A percentile compares a stretch with the other conserved stretches of the same genome.
phyloP scores from a whole-genome alignment of 2,888 invertebrate genomes.

The Xanthia icteritia region DNA sequence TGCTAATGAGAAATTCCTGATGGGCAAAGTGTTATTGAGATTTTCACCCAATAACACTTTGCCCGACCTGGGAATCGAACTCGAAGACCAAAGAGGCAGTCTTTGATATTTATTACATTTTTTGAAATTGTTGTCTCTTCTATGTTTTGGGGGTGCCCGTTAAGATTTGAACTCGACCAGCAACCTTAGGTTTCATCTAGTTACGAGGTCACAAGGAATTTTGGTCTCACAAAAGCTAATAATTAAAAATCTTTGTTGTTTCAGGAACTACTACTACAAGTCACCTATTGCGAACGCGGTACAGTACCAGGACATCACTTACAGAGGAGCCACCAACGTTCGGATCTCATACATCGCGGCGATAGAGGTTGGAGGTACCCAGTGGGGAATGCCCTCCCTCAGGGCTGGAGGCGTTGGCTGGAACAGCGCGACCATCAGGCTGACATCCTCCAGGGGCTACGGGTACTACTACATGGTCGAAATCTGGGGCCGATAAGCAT shows the following conservation, averaged over 20 bases:
- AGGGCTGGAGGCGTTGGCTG: conserved; percentile 73
- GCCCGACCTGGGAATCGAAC: too few species aligned
- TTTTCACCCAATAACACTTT: too few species aligned
- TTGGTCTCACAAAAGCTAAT: neutral
- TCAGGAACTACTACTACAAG: conserved; percentile 65
- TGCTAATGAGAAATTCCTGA: too few species aligned
- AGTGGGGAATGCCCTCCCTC: conserved; percentile 76
- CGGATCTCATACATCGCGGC: conserved; percentile 77
- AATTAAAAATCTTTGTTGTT: neutral
- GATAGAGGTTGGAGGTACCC: conserved; percentile 77
- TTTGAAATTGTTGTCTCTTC: neutral
- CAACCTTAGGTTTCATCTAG: neutral
- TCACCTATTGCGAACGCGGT: conserved; percentile 71
- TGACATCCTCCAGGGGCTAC: conserved; percentile 76
- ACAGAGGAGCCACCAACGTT: conserved; percentile 75
- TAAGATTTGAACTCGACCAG: too few species aligned
- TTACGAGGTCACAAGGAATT: neutral
- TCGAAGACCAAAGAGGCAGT: neutral
- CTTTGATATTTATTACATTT: neutral
- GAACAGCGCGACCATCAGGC: conserved; percentile 77
- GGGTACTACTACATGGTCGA: conserved; percentile 82
- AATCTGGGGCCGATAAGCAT: conserved; percentile 78
- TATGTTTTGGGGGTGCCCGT: neutral
- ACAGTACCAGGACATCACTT: conserved; percentile 80
- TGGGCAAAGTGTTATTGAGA: too few species aligned